Conservation (phyloP, 2,888 invertebrate genomes). For the Thelaira solivaga region DNA sequence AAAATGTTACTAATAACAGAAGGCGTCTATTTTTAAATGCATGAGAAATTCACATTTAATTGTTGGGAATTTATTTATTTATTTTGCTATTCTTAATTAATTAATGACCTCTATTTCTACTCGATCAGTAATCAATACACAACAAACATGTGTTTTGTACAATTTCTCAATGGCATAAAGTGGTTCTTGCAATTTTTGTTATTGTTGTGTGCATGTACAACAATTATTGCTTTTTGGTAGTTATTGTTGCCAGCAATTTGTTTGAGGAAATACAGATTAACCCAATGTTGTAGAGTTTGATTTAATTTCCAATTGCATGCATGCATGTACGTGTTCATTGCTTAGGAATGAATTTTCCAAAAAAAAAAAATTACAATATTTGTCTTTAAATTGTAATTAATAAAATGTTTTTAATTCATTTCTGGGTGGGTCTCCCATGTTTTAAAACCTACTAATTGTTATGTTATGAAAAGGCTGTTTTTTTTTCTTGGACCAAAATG, state of each 20-base stretch:
- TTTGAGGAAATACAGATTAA: not conserved
- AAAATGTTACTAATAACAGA: constrained; percentile 33
- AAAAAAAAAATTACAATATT: constrained; percentile 51
- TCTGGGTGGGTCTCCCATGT: constrained; percentile 54
- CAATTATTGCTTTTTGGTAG: not conserved
- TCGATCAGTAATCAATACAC: constrained; percentile 54
- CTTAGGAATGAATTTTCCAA: not conserved
- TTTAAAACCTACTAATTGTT: constrained; percentile 29
- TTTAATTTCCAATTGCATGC: constrained; percentile 46
- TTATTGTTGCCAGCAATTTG: constrained; percentile 1
- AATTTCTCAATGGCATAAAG: constrained; percentile 18
- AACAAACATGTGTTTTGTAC: constrained; percentile 39
- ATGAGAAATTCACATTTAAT: constrained; percentile 23
- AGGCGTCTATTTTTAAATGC: constrained; percentile 27
- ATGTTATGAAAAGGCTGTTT: constrained; percentile 10
- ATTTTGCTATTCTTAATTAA: constrained; percentile 45
- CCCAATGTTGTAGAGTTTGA: not conserved
- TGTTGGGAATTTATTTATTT: constrained; percentile 3
- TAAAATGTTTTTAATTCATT: constrained; percentile 26
- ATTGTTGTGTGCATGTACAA: not conserved
- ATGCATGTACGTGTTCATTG: constrained; percentile 35
- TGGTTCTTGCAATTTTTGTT: not conserved
- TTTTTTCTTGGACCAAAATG: not conserved
- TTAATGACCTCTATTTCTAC: constrained; percentile 55
- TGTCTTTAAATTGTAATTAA: constrained; percentile 50